Conservation (phyloP, 2,888 invertebrate species). For the Crioceris asparagi region DNA sequence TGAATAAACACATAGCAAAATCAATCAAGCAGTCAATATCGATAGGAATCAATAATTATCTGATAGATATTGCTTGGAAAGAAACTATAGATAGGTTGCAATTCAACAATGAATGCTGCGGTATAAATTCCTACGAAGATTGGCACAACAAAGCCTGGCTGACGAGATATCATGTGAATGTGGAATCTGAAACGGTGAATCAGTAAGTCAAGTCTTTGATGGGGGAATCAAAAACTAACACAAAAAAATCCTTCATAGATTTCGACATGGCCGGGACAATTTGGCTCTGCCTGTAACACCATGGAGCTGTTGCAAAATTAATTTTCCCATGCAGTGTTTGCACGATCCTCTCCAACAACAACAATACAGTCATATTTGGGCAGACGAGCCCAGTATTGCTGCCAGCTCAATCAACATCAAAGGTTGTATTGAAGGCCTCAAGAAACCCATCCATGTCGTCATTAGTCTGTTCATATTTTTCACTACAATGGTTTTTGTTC, state of each 20-base stretch:
- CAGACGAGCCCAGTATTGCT: conserved; percentile 29
- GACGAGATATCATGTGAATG: conserved; percentile 39
- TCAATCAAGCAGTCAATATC: conserved; percentile 43
- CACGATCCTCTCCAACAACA: conserved; percentile 50
- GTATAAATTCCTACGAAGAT: conserved; percentile 43
- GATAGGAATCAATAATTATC: conserved; percentile 46
- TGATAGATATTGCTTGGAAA: conserved; percentile 48
- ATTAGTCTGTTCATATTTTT: conserved; percentile 14
- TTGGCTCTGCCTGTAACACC: conserved; percentile 41
- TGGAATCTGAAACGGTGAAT: conserved; percentile 24
- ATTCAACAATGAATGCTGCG: conserved; percentile 45
- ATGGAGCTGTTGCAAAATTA: conserved; percentile 50
- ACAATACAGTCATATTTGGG: conserved; percentile 31
- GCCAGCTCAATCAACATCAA: conserved; percentile 32
- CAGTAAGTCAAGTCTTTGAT: conserved; percentile 22
- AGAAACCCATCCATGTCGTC: conserved; percentile 26
- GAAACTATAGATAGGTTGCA: conserved; percentile 47
- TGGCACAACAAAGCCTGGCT: conserved; percentile 53
- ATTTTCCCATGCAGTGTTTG: conserved; percentile 48
- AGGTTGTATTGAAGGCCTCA: conserved; percentile 33
- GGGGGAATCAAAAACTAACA: not conserved
- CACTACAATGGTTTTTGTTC: conserved; percentile 11
- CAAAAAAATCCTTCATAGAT: conserved; percentile 14
- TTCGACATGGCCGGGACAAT: conserved; percentile 17
- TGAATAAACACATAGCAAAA: conserved; percentile 33